Percentiles rank a stretch among this genome's conserved stretches.
Conservation (phyloP, 1,140 invertebrate species). For the Orchestia grillus region DNA sequence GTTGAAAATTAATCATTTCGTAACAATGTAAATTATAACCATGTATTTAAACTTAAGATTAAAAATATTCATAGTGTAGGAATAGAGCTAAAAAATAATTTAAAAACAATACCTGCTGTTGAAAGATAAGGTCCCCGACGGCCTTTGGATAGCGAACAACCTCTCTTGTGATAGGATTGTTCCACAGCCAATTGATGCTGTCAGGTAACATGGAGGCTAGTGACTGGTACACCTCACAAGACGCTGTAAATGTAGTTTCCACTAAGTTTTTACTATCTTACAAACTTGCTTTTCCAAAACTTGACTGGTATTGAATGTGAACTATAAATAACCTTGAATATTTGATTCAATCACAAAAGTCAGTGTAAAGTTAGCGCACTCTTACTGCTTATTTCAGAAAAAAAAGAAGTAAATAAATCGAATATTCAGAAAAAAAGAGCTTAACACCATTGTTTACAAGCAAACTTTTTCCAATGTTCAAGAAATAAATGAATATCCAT, state of each 20-base stretch:
- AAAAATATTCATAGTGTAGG: no score
- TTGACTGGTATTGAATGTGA: not conserved
- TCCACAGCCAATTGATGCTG: conserved; percentile 33
- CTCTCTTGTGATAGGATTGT: conserved; percentile 39
- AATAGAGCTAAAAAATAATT: not conserved
- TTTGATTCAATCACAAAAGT: not conserved
- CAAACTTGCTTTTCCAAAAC: not conserved
- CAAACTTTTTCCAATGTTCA: no score
- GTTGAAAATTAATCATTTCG: no score
- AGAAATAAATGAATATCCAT: no score
- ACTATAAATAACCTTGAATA: not conserved
- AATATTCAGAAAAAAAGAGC: no score
- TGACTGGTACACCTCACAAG: not conserved
- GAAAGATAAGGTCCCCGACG: not conserved
- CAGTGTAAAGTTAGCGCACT: not conserved
- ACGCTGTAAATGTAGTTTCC: not conserved
- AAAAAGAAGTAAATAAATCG: not conserved
- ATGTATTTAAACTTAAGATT: no score
- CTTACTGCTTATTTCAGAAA: not conserved
- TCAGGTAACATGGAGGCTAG: not conserved
- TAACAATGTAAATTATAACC: no score
- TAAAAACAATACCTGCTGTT: not conserved
- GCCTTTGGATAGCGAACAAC: conserved; percentile 26
- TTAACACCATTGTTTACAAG: no score
- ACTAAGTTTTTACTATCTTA: not conserved